Base-by-base conservation (phyloP, 2,888 invertebrate genomes). In the Drosophila paramelanica region DNA sequence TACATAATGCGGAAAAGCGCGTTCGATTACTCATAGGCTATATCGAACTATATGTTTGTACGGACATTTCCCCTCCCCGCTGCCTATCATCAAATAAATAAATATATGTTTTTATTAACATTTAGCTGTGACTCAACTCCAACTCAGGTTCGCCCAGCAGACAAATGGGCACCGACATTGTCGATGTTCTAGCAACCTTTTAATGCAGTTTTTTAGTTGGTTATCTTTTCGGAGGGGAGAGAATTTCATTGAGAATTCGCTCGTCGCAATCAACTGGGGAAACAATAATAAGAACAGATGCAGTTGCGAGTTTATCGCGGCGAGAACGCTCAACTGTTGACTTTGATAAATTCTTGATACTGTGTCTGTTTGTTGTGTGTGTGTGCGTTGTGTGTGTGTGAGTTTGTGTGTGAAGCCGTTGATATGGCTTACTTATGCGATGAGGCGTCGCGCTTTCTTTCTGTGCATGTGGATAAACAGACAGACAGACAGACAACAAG, bases 301-400 rank as follows among this genome's bases (percentile, higher is more conserved):
- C 41, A 39, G 23, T 36, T 36, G 43, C 11, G 47, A 25, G 53
- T 79, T 79, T 79, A 79, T 81, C 77, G 56, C 67, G 41, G 36
- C 23, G 36, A 41, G 45, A 38, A 27, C 36, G 45, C 56, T 62
- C 61, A 66, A 57, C 53, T 66, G 70, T 67, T 68, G 67, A 71
- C 65, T 69, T 67, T 79, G 79, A 84, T 83, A 77, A 81, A 67
- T 69, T 56, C 45, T 36, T 79, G 52, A 23, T 47, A 66, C 70
- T 70, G 79, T 70, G 73, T 39, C 49, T 47, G 58, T 46, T 11
- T 49, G 17, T 6, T 38, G 42, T 49, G 57, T 41, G 39, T 50
- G 36, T 36, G 64, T 58, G 52, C 47, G 60, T 46, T 46, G 20
- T 43, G 20, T 6, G 14, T 36, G 41, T 49, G 57, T 53, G 39